phyloP scores from a whole-genome alignment of 2,888 invertebrate genomes.

The Oeneis ivallda region DNA sequence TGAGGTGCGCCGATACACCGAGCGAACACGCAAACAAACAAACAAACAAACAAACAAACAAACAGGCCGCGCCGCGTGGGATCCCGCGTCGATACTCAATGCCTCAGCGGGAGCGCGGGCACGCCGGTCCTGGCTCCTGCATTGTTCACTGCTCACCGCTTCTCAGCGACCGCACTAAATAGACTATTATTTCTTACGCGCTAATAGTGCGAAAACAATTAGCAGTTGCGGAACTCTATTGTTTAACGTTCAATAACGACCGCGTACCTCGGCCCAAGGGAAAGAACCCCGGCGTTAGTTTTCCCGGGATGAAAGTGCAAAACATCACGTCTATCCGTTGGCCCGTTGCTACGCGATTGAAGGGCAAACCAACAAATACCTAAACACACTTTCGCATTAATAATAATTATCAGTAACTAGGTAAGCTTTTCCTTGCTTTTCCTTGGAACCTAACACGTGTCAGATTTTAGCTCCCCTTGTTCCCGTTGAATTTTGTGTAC shows the following conservation, averaged over 20 bases:
- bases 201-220: slow-evolving; percentile 4
- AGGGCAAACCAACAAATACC: too few relatives aligned
- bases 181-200: not conserved
- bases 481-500: too few relatives aligned
- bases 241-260: not conserved
- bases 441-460: too few relatives aligned
- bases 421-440: too few relatives aligned
- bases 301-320: too few relatives aligned
- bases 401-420: too few relatives aligned
- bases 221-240: not conserved
- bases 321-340: too few relatives aligned
- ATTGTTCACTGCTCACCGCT: too few relatives aligned
- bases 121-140: not conserved
- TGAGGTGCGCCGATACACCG: slow-evolving; percentile 47
- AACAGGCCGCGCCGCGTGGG: not conserved
- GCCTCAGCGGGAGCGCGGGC: not conserved
- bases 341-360: too few relatives aligned
- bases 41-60: slow-evolving; percentile 40
- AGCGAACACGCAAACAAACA: slow-evolving; percentile 48
- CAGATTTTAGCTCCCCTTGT: too few relatives aligned
- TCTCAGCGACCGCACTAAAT: not conserved
- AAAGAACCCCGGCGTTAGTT: too few relatives aligned
- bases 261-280: not conserved
- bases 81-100: not conserved
- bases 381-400: too few relatives aligned